Percentiles rank a stretch among this genome's conserved stretches.
Evolutionary conservation across 2,113 vertebrate species (phyloP).

Genomic region (Pelecanus crispus): DNA sequence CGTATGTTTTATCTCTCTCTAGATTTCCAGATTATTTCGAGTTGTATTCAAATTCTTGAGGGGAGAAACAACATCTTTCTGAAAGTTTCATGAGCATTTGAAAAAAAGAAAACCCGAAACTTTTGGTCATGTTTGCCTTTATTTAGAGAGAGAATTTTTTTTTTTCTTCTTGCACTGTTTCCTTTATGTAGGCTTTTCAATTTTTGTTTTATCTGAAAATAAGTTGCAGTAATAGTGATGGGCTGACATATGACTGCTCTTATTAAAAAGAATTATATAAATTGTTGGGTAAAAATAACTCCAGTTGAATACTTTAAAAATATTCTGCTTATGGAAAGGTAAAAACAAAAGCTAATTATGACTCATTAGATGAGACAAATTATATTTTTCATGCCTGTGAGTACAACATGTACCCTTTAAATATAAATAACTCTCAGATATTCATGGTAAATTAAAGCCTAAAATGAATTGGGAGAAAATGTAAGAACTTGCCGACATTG

Average conservation of each 20-base stretch:
- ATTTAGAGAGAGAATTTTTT: neutral
- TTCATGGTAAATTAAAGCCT: neutral
- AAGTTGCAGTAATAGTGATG: neutral
- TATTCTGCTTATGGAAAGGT: neutral
- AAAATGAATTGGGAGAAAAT: neutral
- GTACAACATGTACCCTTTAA: neutral
- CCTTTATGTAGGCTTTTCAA: neutral
- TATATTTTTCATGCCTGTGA: neutral
- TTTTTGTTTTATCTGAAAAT: neutral
- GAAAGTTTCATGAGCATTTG: neutral
- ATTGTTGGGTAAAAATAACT: neutral
- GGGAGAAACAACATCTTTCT: neutral
- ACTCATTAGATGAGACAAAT: constrained; percentile 9
- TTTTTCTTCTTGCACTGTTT: neutral
- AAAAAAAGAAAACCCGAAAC: neutral
- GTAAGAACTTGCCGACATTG: neutral
- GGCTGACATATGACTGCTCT: neutral
- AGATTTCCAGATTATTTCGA: neutral
- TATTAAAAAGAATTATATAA: neutral
- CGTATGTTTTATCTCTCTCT: neutral
- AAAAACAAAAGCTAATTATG: constrained; percentile 6
- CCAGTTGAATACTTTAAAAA: neutral
- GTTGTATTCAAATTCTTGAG: neutral
- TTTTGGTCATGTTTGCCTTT: neutral
- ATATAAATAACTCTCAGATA: neutral